Evolutionary conservation across 2,797 vertebrate species (phyloP).

Genomic region (Gallinago stenura): DNA sequence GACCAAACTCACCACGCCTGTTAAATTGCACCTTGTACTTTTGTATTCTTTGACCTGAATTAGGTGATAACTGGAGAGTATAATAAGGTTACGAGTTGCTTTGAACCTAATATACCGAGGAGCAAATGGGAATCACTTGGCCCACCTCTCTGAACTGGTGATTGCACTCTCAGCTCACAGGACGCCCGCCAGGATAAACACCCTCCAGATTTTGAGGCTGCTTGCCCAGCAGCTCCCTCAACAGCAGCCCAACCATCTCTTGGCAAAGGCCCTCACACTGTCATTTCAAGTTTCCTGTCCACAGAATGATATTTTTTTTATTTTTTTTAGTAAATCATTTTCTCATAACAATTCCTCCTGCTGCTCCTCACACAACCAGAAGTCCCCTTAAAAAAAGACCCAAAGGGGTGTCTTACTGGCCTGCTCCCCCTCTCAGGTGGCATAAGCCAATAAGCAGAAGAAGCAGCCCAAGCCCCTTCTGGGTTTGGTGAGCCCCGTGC

Average conservation of each 20-base stretch:
- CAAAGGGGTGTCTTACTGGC: background rate
- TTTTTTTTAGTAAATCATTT: background rate
- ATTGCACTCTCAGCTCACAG: background rate
- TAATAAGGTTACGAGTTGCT: background rate
- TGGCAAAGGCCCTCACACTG: background rate
- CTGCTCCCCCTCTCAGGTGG: background rate
- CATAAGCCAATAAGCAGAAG: background rate
- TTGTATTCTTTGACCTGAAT: conserved; percentile 17
- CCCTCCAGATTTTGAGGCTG: background rate
- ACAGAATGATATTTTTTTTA: background rate
- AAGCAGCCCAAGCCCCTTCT: background rate
- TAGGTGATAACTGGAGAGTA: background rate
- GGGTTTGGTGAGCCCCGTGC: background rate
- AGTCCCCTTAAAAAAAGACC: background rate
- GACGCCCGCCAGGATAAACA: background rate
- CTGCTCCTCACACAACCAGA: background rate
- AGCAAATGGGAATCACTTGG: background rate
- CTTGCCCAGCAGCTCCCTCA: background rate
- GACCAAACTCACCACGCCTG: background rate
- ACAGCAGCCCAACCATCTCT: background rate
- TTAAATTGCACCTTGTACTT: background rate
- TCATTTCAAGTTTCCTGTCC: background rate
- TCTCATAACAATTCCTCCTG: background rate
- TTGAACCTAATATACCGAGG: background rate
- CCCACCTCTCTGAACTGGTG: background rate